Conservation (phyloP, 2,888 invertebrate genomes). For the Kryphioiulus occultus region DNA sequence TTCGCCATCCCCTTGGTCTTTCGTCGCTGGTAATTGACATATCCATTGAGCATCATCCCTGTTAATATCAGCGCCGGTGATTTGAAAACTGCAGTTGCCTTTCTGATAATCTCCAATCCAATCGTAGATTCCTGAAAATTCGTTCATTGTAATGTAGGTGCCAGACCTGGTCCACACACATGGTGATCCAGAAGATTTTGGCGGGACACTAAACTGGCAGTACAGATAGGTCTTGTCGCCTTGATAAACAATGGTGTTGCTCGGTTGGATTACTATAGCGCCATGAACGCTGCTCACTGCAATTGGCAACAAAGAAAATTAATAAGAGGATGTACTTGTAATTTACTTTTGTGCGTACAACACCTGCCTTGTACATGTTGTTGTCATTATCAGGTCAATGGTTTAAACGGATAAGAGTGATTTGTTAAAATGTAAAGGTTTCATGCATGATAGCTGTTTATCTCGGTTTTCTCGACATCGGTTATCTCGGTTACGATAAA, state of each 20-base stretch:
- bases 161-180: slow-evolving; percentile 36
- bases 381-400: background rate
- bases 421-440: background rate
- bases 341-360: background rate
- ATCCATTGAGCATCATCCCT: slow-evolving; percentile 43
- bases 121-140: slow-evolving; percentile 11
- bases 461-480: background rate
- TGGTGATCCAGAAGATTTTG: background rate
- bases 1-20: background rate
- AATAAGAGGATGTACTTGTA: background rate
- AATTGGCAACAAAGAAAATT: background rate
- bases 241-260: slow-evolving; percentile 26
- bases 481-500: too few species aligned
- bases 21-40: slow-evolving; percentile 44
- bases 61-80: background rate
- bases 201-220: slow-evolving; percentile 24
- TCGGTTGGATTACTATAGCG: slow-evolving; percentile 36
- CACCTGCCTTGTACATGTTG: background rate
- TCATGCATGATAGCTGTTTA: background rate
- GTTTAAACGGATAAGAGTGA: background rate
- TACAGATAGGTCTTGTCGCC: background rate
- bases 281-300: slow-evolving; percentile 11
- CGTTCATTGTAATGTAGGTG: background rate
- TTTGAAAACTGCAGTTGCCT: slow-evolving; percentile 34
- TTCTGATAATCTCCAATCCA: background rate